Base-by-base conservation (phyloP, 1,140 invertebrate genomes). In the Muscidifurax raptorellus region DNA sequence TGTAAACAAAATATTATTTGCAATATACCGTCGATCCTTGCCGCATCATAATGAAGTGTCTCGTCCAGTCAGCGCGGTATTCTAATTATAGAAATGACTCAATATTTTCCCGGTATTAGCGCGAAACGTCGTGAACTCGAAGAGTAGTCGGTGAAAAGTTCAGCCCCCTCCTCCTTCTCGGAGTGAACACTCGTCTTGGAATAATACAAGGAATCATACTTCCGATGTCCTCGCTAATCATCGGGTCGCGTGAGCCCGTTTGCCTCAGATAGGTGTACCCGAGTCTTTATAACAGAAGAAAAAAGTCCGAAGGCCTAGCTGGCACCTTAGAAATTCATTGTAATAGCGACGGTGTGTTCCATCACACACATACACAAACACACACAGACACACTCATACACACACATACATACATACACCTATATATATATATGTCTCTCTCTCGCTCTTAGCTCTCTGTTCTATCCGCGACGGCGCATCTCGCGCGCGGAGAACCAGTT, bases 31-130 rank as follows among this genome's bases (percentile, higher is more conserved):
- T 6, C n/a, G n/a, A 28, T 36, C 74, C 36, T 36, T 36, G 15
- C n/a, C n/a, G n/a, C n/a, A n/a, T n/a, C n/a, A n/a, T n/a, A n/a
- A n/a, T n/a, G n/a, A n/a, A n/a, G 28, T 18, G 1, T 2, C 36
- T 52, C 75, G 30, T 30, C 13, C 71, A 15, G 9, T 10, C 13
- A 66, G 64, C 4, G 15, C 13, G 67, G 36, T 7, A 22, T 77
- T 83, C 74, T 74, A 77, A 69, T 83, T 77, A 69, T 77, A 77
- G 82, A 40, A 13, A 25, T 83, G 82, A 77, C 74, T 77, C 59
- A 77, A 69, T 76, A 47, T 82, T 82, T 76, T 32, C 64, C n/a
- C 66, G 9, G 15, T n/a, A 30, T 59, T 76, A 67, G 12, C 72
- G 44, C 81, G 44, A 67, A 66, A n/a, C 76, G 74, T 82, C 47